phyloP scores from a whole-genome alignment of 2,888 invertebrate genomes.

The Panopea generosa region DNA sequence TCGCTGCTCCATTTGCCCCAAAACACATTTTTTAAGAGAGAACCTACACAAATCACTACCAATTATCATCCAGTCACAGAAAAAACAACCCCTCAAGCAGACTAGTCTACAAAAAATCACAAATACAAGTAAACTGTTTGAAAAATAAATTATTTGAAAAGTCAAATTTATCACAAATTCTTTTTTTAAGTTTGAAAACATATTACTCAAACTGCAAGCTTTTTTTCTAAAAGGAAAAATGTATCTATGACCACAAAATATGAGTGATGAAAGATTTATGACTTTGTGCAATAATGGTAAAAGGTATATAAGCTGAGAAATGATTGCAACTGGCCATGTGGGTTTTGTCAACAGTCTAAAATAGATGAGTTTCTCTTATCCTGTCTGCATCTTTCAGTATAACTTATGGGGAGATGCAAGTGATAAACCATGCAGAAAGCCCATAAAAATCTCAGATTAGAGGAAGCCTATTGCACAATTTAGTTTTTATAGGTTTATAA shows the following conservation, averaged over 20 bases:
- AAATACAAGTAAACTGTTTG: neutral
- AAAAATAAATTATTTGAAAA: neutral
- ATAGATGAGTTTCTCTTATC: constrained; percentile 52
- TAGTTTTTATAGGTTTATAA: constrained; percentile 4
- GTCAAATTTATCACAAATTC: no score
- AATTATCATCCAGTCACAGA: constrained; percentile 12
- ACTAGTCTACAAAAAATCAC: neutral
- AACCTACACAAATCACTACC: constrained; percentile 18
- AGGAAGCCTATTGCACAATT: constrained; percentile 6
- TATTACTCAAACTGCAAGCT: no score
- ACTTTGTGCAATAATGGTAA: constrained; percentile 41
- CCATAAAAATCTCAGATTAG: constrained; percentile 3
- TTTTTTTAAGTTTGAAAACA: no score
- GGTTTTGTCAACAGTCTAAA: constrained; percentile 43
- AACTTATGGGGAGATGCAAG: constrained; percentile 15
- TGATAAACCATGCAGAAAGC: constrained; percentile 34
- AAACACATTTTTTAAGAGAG: constrained; percentile 32
- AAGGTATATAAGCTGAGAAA: constrained; percentile 21
- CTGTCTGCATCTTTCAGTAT: constrained; percentile 12
- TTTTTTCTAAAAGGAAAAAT: no score
- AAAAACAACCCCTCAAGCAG: neutral
- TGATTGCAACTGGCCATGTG: constrained; percentile 36
- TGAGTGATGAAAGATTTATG: constrained; percentile 48
- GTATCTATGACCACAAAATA: constrained; percentile 25
- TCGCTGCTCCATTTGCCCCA: constrained; percentile 50